Base-by-base conservation (phyloP, 1,140 invertebrate genomes). In the Halyomorpha halys region DNA sequence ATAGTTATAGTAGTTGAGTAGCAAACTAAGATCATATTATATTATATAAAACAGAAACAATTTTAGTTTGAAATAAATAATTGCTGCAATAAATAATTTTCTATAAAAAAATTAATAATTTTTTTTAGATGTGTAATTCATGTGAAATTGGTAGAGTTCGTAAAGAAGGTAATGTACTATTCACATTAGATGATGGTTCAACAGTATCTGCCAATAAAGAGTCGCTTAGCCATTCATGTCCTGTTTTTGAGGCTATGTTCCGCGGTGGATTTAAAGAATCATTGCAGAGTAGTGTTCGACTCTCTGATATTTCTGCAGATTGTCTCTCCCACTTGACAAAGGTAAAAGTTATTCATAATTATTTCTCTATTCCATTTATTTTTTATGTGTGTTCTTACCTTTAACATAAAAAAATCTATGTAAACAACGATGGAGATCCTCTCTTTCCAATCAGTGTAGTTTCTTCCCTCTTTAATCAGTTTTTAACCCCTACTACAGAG, bases 251-350 rank as follows among this genome's bases (percentile, higher is more conserved):
- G 16, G 81, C 81, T 0, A 81, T 87, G 79, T 73, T 87, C 1
- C 78, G 80, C 65, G 84, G 84, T 1, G 74, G 76, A 23, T 87
- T 86, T 70, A 81, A 78, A 34, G 85, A 87, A 70, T 82, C 83
- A 0, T 74, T 74, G 13, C 79, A 85, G 69, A 76, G 76, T 47
- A 74, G 53, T 21, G 64, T 70, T 49, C 66, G 51, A 8, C 54
- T 70, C 30, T 59, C 62, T 45, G 67, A 70, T 49, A 66, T 70
- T 16, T 68, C 68, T 39, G 62, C 66, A 2, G 63, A 63, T 14
- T 70, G 70, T 63, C 53, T 70, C 11, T 63, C 61, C 18, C 59
- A 62, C 19, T 64, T 70, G 34, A 39, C 68, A 1, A 18, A 54
- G 53, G 53, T 56, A 56, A 19, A 14, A 19, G n/a, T 19, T 19